Evolutionary conservation across 2,113 vertebrate species (phyloP).

Genomic region (Tyrannus savana): DNA sequence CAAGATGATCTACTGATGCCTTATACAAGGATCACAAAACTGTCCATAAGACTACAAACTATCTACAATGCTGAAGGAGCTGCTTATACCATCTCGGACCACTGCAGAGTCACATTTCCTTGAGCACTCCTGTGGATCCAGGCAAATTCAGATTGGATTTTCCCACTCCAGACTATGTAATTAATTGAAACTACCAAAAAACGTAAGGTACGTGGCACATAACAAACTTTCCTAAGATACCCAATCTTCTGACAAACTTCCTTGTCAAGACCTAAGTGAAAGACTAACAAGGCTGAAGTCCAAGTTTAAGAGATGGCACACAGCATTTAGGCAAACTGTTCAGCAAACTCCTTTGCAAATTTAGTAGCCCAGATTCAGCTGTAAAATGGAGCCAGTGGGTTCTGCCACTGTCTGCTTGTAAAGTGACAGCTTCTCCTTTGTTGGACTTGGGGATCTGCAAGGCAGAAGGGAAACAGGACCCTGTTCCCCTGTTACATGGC

Average conservation of each 20-base stretch:
- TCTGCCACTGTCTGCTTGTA: neutral
- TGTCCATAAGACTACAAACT: neutral
- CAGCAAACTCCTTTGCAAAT: neutral
- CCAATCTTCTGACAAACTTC: neutral
- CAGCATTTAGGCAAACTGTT: neutral
- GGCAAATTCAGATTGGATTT: neutral
- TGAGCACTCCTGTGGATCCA: neutral
- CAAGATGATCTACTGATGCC: neutral
- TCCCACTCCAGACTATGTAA: neutral
- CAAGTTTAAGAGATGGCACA: neutral
- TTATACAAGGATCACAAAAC: neutral
- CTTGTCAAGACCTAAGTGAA: neutral
- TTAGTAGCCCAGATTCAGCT: neutral
- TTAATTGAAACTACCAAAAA: neutral
- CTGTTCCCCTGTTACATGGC: neutral
- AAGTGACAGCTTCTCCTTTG: neutral
- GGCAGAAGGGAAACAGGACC: neutral
- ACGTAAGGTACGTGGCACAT: neutral
- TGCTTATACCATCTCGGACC: neutral
- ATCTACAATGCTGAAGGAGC: neutral
- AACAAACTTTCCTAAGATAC: neutral
- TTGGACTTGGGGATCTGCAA: neutral
- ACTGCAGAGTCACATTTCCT: neutral
- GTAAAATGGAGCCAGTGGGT: neutral
- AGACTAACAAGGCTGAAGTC: neutral